phyloP scores from a whole-genome alignment of 2,113 vertebrate species.

The Erinaceus europaeus region DNA sequence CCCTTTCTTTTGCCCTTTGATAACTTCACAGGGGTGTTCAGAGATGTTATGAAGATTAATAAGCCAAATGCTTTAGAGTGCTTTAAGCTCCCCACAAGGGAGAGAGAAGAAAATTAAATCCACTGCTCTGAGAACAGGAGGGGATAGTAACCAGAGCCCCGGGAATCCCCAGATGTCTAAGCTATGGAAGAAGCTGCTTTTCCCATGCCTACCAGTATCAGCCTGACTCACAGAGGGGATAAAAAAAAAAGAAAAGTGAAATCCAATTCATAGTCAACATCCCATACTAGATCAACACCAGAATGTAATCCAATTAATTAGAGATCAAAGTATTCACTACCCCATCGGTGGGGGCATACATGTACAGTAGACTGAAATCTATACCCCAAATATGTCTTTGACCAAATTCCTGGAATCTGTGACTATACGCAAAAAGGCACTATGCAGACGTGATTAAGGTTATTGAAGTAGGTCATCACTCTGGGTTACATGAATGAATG shows the following conservation, averaged over 20 bases:
- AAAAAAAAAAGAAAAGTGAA: no score
- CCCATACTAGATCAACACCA: not conserved
- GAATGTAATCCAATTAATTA: not conserved
- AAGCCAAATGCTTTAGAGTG: slow-evolving; percentile 30
- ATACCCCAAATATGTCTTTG: not conserved
- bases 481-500: not conserved
- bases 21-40: slow-evolving; percentile 48
- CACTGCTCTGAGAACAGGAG: not conserved
- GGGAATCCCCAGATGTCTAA: not conserved
- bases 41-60: slow-evolving; percentile 67
- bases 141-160: not conserved
- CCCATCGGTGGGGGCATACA: not conserved
- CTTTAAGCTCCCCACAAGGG: not conserved
- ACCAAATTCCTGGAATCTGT: not conserved
- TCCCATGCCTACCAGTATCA: not conserved
- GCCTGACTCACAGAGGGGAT: accelerated
- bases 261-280: not conserved
- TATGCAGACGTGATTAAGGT: not conserved
- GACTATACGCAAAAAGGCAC: not conserved
- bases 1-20: slow-evolving; percentile 67
- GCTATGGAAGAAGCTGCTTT: not conserved
- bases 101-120: slow-evolving; percentile 34
- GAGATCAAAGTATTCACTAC: not conserved
- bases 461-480: not conserved
- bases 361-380: not conserved